These are phyloP conservation scores for Odontamblyopus rebecca DNA, from an alignment of 2,797 vertebrate species.

Conservation along the genomic window DNA sequence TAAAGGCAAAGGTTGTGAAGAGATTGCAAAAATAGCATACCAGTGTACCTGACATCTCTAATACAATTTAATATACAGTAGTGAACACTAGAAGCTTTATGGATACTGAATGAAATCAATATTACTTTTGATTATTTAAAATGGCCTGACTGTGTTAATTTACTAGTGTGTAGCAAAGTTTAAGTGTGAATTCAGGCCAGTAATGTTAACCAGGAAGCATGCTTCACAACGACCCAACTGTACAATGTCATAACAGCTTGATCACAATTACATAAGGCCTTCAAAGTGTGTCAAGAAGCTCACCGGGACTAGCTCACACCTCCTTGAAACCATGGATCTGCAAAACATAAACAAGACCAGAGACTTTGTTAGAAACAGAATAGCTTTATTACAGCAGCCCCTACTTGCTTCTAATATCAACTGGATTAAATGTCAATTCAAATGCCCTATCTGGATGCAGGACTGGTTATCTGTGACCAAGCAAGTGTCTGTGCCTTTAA, in stretches of 20 bases:
- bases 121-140: background rate
- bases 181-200: conserved; percentile 71
- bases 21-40: conserved; percentile 12
- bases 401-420: conserved; percentile 42
- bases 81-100: background rate
- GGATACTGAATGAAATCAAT: background rate
- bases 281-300: conserved; percentile 58
- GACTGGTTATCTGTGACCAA: conserved; percentile 65
- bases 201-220: conserved; percentile 65
- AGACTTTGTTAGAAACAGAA: background rate
- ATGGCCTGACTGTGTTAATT: conserved; percentile 28
- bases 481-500: conserved; percentile 78
- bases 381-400: background rate
- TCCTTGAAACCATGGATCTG: conserved; percentile 24
- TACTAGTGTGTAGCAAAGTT: conserved; percentile 36
- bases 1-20: conserved; percentile 19
- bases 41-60: background rate
- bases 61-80: background rate
- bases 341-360: conserved; percentile 26
- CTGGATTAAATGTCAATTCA: conserved; percentile 62
- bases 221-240: conserved; percentile 64
- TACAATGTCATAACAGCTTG: conserved; percentile 67
- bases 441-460: conserved; percentile 70
- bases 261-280: conserved; percentile 65
- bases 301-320: conserved; percentile 28